Base-by-base conservation (phyloP, 2,797 vertebrate genomes). In the Periparus ater region DNA sequence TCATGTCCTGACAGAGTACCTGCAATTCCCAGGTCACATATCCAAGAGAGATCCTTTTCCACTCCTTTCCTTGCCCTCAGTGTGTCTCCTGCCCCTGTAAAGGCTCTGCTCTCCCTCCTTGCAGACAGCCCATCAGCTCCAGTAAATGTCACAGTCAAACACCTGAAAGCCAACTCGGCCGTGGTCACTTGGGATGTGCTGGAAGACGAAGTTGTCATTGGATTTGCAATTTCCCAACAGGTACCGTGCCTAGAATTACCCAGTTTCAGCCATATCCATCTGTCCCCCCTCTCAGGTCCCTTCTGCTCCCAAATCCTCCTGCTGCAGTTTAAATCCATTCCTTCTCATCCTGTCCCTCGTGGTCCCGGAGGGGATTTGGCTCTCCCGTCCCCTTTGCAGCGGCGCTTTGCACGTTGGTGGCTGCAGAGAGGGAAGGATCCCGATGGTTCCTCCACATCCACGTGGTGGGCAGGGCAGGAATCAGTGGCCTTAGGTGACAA, bases 151-250 rank as follows among this genome's bases (percentile, higher is more conserved):
- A 99, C 99, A 22, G 98, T 99, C 97, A 98, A 98, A 97, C 98
- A 99, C 91, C 98, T 99, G 87, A 98, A 99, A 97, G 99, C 98
- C 96, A 99, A 99, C 98, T 99, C 99, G 0, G 99, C 99, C 1
- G 97, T 99, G 91, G 99, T 99, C 96, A 99, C 99, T 75, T 99
- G 99, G 99, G 99, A 99, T 36, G 99, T 99, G 91, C 97, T 98
- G 89, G 99, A 99, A 89, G 99, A 99, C 9, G 99, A 99, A 93
- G 98, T 98, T 23, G 99, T 99, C 98, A 99, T 99, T 32, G 99
- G 99, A 93, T 99, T 99, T 91, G 99, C 99, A 68, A 98, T 99
- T 96, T 99, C 99, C 92, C 99, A 99, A 89, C 99, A 99, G 99
- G 99, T 99, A 97, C 4, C 7, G 63, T 92, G 38, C n/a, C 38